Evolutionary conservation across 1,140 invertebrate genomes (phyloP).

Genomic region (Megalonaias nervosa): DNA sequence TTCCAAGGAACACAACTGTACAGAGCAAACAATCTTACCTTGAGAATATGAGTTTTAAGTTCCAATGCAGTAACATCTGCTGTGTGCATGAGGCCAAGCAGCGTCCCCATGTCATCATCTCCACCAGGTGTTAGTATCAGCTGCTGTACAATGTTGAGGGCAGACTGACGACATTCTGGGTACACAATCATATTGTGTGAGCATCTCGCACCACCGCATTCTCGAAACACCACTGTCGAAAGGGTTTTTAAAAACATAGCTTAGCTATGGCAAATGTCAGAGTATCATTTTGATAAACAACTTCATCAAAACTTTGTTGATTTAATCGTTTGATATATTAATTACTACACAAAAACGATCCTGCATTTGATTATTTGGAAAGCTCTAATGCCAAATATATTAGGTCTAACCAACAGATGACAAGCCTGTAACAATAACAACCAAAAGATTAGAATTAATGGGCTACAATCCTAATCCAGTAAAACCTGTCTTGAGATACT

Average conservation of each 20-base stretch:
- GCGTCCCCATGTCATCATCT: slow-evolving; percentile 95
- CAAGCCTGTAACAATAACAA: too few relatives aligned
- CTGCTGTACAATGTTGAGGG: slow-evolving; percentile 84
- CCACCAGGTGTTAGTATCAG: slow-evolving; percentile 91
- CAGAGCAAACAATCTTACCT: slow-evolving; percentile 72
- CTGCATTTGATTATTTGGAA: too few relatives aligned
- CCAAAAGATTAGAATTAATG: too few relatives aligned
- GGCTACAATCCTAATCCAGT: too few relatives aligned
- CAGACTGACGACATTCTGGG: slow-evolving; percentile 85
- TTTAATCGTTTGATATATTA: too few relatives aligned
- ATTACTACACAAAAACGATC: too few relatives aligned
- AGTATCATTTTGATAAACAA: too few relatives aligned
- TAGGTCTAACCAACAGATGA: too few relatives aligned
- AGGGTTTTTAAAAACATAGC: background rate
- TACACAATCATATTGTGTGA: slow-evolving; percentile 92
- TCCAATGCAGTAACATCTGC: slow-evolving; percentile 84
- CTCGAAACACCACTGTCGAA: slow-evolving; percentile 82
- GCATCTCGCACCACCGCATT: slow-evolving; percentile 92
- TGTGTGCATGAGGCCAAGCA: slow-evolving; percentile 92
- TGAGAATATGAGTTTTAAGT: slow-evolving; percentile 92
- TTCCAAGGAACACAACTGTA: too few relatives aligned
- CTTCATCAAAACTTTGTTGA: too few relatives aligned
- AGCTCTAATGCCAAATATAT: too few relatives aligned
- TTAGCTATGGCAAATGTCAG: background rate
- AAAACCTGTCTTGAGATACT: too few relatives aligned